Base-by-base conservation (phyloP, 2,113 vertebrate species). In the Cygnus atratus region DNA sequence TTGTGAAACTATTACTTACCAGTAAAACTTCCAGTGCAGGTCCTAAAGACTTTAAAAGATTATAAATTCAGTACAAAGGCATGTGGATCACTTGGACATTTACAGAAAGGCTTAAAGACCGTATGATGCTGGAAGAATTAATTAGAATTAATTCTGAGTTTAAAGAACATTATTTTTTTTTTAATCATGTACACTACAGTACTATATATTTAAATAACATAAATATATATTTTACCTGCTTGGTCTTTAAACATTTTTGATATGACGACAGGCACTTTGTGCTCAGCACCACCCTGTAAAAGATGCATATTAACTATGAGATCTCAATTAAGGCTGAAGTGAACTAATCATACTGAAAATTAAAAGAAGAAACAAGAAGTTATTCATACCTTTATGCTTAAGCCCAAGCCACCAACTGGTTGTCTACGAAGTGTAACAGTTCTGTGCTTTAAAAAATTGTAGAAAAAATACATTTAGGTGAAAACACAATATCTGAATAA, bases 371-470 rank as follows among this genome's bases (percentile, higher is more conserved):
- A 74, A 65, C 2, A 8, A 50, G 48, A 70, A 35, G 8, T 59
- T 37, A 7, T 28, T 24, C 98, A 94, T 99, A 99, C 99, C 99
- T 99, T 99, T 97, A 99, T 98, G 97, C 99, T 99, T 95, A 99
- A 98, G 97, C 99, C 99, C 98, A 99, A 98, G 97, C 99, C 98
- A 62, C 99, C 99, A 97, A 98, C 97, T 93, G 98, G 98, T 97
- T 99, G 98, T 98, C 99, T 98, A 97, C 48, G 98, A 97, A 99
- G 99, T 97, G 98, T 98, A 98, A 99, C 99, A 98, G 99, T 99
- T 99, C 99, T 99, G 99, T 98, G 99, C 99, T 99, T 99, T 99
- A 99, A 98, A 99, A 99, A 98, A 98, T 97, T 96, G 95, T 35
- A 98, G 91, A 98, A 97, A 97, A 95, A 97, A 96, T 82, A 93